phyloP scores from a whole-genome alignment of 1,140 invertebrate genomes.

The Bombus ignitus region DNA sequence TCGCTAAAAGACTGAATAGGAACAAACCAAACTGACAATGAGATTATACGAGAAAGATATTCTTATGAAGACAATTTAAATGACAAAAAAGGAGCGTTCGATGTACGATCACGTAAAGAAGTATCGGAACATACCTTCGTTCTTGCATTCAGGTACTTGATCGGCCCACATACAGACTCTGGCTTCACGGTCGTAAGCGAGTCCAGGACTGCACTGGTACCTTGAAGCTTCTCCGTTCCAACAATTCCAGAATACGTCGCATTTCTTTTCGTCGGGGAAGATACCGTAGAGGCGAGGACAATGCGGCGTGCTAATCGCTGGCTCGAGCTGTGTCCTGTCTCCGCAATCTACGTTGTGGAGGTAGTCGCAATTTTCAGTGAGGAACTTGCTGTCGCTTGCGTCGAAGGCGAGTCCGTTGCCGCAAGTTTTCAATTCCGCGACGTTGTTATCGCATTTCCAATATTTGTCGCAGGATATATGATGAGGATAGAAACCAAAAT shows the following conservation, averaged over 20 bases:
- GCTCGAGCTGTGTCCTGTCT: constrained; percentile 92
- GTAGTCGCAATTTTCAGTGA: constrained; percentile 97
- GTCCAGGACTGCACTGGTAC: constrained; percentile 96
- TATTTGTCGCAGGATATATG: constrained; percentile 96
- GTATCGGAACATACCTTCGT: constrained; percentile 87
- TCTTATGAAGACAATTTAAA: not conserved
- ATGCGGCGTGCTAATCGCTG: constrained; percentile 92
- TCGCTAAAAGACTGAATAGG: not conserved
- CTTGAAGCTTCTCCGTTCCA: constrained; percentile 97
- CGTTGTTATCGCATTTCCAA: constrained; percentile 96
- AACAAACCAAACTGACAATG: not conserved
- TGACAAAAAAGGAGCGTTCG: too few species aligned
- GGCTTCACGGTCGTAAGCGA: constrained; percentile 95
- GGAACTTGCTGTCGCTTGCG: constrained; percentile 92
- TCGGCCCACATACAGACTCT: constrained; percentile 98
- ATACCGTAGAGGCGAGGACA: constrained; percentile 95
- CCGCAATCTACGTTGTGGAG: constrained; percentile 97
- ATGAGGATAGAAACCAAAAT: constrained; percentile 97
- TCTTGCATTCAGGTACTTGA: constrained; percentile 94
- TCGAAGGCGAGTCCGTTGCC: constrained; percentile 97
- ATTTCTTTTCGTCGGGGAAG: constrained; percentile 94
- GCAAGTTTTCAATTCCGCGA: constrained; percentile 94
- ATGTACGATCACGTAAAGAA: not conserved
- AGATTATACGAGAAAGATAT: not conserved
- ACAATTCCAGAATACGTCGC: constrained; percentile 97